These are phyloP conservation scores for Microctenopoma lineatum DNA, from an alignment of 2,797 vertebrate genomes.

Conservation along the genomic window DNA sequence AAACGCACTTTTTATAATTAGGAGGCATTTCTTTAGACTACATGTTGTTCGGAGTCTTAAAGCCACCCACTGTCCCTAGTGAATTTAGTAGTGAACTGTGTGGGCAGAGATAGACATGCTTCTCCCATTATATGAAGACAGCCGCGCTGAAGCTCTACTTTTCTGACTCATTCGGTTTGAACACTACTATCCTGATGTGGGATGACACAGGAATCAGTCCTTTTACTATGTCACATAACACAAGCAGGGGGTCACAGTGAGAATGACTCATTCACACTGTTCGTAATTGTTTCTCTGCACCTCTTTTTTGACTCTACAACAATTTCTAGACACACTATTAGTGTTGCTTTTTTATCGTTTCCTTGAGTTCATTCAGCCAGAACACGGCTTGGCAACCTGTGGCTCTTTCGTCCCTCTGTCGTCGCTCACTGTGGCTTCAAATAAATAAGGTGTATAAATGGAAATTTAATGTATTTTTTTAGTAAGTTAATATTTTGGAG, in stretches of 20 bases:
- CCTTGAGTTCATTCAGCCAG: background rate
- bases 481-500: too few species aligned
- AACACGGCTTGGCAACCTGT: too few species aligned
- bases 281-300: conserved; percentile 3
- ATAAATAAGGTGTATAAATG: too few species aligned
- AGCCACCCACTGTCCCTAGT: conserved; percentile 35
- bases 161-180: conserved; percentile 58
- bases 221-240: conserved; percentile 59
- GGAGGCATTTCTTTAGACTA: conserved; percentile 29
- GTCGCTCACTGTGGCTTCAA: too few species aligned
- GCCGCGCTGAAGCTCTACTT: conserved; percentile 32
- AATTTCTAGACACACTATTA: conserved; percentile 3
- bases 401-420: too few species aligned
- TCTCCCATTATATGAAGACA: conserved; percentile 58
- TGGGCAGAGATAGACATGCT: conserved; percentile 41
- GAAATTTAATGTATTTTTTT: too few species aligned
- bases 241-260: conserved; percentile 34
- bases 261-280: conserved; percentile 53
- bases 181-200: conserved; percentile 36
- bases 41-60: conserved; percentile 23
- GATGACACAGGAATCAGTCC: conserved; percentile 44
- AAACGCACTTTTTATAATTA: conserved; percentile 20
- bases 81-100: conserved; percentile 43
- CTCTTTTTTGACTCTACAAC: conserved; percentile 6
- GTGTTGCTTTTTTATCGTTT: conserved; percentile 4